phyloP scores from a whole-genome alignment of 2,797 vertebrate genomes.

The Crocodylus rhombifer region DNA sequence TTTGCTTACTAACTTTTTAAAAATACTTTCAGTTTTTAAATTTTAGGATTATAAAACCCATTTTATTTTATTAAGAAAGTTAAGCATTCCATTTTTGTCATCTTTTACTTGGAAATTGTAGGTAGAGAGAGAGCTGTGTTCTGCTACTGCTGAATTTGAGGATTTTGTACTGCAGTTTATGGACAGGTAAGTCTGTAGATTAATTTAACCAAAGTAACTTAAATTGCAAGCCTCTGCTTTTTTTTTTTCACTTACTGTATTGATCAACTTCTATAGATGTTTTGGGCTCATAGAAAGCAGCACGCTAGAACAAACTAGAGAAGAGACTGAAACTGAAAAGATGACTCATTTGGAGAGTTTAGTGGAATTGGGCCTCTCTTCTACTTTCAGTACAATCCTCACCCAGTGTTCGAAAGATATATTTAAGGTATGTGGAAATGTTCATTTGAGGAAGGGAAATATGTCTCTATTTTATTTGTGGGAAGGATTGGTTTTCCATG shows the following conservation, averaged over 20 bases:
- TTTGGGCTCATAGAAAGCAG: conserved; percentile 98
- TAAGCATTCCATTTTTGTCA: conserved; percentile 17
- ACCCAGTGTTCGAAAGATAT: conserved; percentile 97
- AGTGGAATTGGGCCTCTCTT: conserved; percentile 95
- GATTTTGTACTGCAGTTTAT: conserved; percentile 98
- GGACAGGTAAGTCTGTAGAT: conserved; percentile 87
- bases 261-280: conserved; percentile 83
- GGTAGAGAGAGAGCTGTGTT: conserved; percentile 96
- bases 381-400: conserved; percentile 97
- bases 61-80: neutral
- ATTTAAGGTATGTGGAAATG: conserved; percentile 88
- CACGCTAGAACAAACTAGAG: conserved; percentile 95
- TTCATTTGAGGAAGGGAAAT: neutral
- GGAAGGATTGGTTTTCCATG: neutral
- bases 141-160: conserved; percentile 97
- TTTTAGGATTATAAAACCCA: neutral
- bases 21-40: neutral
- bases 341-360: conserved; percentile 98
- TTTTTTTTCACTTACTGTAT: neutral
- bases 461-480: neutral
- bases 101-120: conserved; percentile 67
- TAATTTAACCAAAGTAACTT: neutral
- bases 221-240: neutral
- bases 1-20: neutral
- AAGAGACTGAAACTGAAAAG: conserved; percentile 98